Evolutionary conservation across 1,140 invertebrate species (phyloP), one percentile per base, ranked within the genome.

Genomic region (Platorchestia sp.): DNA sequence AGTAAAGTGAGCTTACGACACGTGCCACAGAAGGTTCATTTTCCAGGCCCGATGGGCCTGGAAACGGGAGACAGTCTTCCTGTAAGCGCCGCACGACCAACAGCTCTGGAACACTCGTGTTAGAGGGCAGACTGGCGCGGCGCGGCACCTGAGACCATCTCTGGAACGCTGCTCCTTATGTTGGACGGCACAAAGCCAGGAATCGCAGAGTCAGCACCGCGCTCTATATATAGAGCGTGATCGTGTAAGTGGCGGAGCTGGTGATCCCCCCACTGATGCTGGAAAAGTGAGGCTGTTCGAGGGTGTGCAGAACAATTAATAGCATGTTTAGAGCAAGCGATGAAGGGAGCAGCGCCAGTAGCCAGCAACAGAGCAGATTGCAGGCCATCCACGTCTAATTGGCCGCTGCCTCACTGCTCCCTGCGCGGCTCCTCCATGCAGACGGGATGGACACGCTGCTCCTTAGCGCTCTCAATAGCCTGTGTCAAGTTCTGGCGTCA

Each of bases 251-350:
- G 91, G 43, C 91, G 16, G 40, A 93, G 87, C 87, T 16, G 43
- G 91, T 93, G 91, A 93, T 93, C 91, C 91, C 91, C 91, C 47
- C 91, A 45, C 91, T 93, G 91, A 93, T 93, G 91, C 91, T 93
- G 45, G 91, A 93, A 93, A 93, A 93, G 91, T 93, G 91, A 93
- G 91, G 91, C 91, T 45, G 91, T 93, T 93, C 91, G 91, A 93
- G 91, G 91, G 91, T 93, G 41, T 93, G 91, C 91, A 93, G 91
- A 93, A 93, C 91, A 93, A 93, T 93, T 93, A 93, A 93, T 93
- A 93, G 91, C 91, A 45, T 93, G 91, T 93, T 93, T 93, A 93
- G 44, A 93, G 91, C 91, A 45, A 45, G 41, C 91, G 91, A 93
- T 93, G 91, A 93, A 93, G 91, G 91, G 91, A 93, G 44, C 43